Evolutionary conservation across 2,113 vertebrate species (phyloP).

Genomic region (Miniopterus natalensis): DNA sequence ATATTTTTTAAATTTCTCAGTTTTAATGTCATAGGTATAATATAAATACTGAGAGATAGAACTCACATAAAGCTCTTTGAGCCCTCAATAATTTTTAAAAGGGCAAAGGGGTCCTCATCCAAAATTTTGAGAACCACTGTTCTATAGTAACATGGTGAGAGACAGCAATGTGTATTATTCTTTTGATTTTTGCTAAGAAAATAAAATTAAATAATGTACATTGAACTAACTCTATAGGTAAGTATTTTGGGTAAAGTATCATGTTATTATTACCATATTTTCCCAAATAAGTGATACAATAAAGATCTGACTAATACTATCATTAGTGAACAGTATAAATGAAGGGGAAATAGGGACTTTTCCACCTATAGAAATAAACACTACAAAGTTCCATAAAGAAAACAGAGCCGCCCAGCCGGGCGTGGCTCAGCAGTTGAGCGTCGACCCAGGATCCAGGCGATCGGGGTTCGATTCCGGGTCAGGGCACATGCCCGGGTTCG

Average conservation of each 20-base stretch:
- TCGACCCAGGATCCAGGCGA: no score
- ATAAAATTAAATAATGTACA: constrained; percentile 32
- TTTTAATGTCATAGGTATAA: constrained; percentile 35
- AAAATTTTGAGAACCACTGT: constrained; percentile 12
- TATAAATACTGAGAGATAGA: constrained; percentile 12
- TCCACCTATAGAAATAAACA: constrained; percentile 24
- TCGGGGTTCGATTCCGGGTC: no score
- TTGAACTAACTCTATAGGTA: background rate
- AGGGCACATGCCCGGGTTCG: no score
- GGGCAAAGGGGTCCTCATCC: background rate
- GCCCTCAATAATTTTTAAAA: constrained; percentile 41
- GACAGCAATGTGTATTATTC: background rate
- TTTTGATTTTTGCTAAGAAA: constrained; percentile 59
- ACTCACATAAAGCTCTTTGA: background rate
- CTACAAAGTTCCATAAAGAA: background rate
- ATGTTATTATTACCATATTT: constrained; percentile 19
- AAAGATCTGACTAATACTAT: background rate
- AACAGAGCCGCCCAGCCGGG: background rate
- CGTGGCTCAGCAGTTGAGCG: no score
- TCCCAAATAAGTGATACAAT: constrained; percentile 9
- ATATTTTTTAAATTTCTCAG: background rate
- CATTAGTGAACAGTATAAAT: background rate
- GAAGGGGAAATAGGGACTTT: background rate
- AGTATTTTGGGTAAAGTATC: constrained; percentile 26
- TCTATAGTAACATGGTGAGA: background rate